A percentile compares a stretch with the other conserved stretches of the same genome.
Conservation (phyloP, 2,888 invertebrate species). For the Cancer borealis region DNA sequence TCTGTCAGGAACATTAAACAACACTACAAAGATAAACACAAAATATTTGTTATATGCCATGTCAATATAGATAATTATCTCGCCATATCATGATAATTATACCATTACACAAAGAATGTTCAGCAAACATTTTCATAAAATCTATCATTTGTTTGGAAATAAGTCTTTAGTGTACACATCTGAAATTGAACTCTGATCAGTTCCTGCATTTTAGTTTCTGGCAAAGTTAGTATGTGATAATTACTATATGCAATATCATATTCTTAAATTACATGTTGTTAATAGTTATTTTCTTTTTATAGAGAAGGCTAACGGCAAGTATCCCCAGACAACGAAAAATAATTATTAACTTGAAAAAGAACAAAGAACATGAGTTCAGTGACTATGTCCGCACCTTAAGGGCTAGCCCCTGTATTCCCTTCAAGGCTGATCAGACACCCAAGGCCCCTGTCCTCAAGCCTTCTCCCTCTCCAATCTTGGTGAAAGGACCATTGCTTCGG, state of each 20-base stretch:
- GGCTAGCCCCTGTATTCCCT: constrained; percentile 65
- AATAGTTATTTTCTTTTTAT: neutral
- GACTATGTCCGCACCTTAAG: constrained; percentile 64
- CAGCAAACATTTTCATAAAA: neutral
- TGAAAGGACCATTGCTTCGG: constrained; percentile 43
- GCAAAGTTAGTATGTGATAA: neutral
- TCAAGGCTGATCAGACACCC: constrained; percentile 56
- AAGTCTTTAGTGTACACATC: neutral
- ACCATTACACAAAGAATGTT: neutral
- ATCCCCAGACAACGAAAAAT: constrained; percentile 53
- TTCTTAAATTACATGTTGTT: neutral
- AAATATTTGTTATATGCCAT: no score
- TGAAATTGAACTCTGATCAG: neutral
- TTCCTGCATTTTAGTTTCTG: neutral
- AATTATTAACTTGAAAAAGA: constrained; percentile 67
- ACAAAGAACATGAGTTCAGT: constrained; percentile 66
- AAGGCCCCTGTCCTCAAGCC: constrained; percentile 65
- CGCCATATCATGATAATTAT: neutral
- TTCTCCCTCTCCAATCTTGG: constrained; percentile 62
- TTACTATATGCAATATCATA: neutral
- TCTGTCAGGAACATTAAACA: no score
- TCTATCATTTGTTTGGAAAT: neutral
- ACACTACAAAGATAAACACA: no score
- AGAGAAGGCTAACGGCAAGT: neutral
- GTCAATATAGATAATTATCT: no score